Conservation (phyloP, 2,888 invertebrate genomes). For the Cephalotes varians region DNA sequence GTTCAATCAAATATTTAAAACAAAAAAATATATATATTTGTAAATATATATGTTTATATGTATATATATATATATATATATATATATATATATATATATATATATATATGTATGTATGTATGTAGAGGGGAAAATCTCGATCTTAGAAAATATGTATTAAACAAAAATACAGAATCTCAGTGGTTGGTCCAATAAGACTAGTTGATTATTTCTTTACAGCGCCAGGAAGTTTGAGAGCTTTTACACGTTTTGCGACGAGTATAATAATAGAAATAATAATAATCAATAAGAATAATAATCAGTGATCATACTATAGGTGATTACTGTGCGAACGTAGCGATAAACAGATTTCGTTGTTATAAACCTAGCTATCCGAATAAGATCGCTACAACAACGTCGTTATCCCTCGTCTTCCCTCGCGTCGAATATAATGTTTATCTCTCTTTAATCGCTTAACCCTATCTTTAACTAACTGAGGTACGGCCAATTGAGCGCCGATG, state of each 20-base stretch:
- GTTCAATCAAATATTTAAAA: slow-evolving; percentile 23
- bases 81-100: slow-evolving; percentile 10
- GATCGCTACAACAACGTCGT: slow-evolving; percentile 55
- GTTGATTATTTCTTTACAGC: slow-evolving; percentile 81
- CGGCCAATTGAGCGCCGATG: slow-evolving; percentile 76
- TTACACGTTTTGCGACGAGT: slow-evolving; percentile 44
- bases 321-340: slow-evolving; percentile 59
- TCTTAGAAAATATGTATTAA: slow-evolving; percentile 74
- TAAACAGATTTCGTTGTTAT: slow-evolving; percentile 64
- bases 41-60: slow-evolving; percentile 9
- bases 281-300: slow-evolving; percentile 57
- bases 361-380: slow-evolving; percentile 55
- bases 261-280: slow-evolving; percentile 61
- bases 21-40: slow-evolving; percentile 21
- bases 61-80: slow-evolving; percentile 34
- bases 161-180: slow-evolving; percentile 80
- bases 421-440: slow-evolving; percentile 57
- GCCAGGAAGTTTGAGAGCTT: slow-evolving; percentile 69
- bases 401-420: slow-evolving; percentile 46
- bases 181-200: slow-evolving; percentile 84
- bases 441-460: slow-evolving; percentile 53
- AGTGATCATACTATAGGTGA: slow-evolving; percentile 43
- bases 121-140: slow-evolving; percentile 73
- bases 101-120: slow-evolving; percentile 33
- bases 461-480: slow-evolving; percentile 75